phyloP scores from a whole-genome alignment of 2,113 vertebrate species.

The Glaucidium brasilianum region DNA sequence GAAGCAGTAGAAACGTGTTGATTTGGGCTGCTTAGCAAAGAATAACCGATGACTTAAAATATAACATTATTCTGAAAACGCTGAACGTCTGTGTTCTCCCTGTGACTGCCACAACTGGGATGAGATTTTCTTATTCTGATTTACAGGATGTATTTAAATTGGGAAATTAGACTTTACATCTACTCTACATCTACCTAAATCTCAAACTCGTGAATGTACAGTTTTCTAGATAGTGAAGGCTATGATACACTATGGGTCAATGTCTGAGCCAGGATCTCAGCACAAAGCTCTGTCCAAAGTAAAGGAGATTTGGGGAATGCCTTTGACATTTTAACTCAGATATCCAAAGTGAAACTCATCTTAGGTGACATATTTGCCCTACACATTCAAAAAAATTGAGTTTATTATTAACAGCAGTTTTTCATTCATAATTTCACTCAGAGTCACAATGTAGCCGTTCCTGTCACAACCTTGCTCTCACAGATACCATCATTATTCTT shows the following conservation, averaged over 20 bases:
- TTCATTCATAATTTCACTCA: background rate
- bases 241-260: background rate
- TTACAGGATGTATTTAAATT: background rate
- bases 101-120: background rate
- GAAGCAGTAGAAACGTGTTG: background rate
- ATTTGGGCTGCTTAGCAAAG: constrained; percentile 2
- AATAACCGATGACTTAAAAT: background rate
- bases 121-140: background rate
- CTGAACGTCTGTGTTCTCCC: constrained; percentile 4
- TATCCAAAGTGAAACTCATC: background rate
- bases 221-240: background rate
- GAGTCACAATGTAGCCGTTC: background rate
- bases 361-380: background rate
- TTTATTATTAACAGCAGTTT: background rate
- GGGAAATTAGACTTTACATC: background rate
- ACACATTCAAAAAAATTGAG: background rate
- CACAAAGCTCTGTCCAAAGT: background rate
- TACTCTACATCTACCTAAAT: background rate
- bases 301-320: background rate
- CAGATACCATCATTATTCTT: background rate
- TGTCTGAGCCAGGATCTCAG: background rate
- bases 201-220: background rate
- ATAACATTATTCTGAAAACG: background rate
- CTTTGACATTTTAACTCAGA: background rate
- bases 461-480: background rate